Conservation (phyloP, 2,797 vertebrate genomes). For the Liparis tanakae region DNA sequence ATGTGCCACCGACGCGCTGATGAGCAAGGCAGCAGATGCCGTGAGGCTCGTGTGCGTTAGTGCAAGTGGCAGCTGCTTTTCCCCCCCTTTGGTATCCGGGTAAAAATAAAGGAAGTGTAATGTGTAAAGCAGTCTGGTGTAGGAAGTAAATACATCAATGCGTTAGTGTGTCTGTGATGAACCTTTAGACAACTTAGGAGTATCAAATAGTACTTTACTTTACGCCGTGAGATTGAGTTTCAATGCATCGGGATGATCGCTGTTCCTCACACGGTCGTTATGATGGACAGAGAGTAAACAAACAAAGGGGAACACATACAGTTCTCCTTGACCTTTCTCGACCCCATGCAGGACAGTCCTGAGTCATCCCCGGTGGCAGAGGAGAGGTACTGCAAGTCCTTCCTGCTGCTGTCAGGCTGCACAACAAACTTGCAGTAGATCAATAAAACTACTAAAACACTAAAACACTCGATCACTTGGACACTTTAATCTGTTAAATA, state of each 20-base stretch:
- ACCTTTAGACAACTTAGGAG: constrained; percentile 7
- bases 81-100: not conserved
- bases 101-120: constrained; percentile 26
- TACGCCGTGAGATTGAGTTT: not conserved
- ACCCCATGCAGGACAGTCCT: too few relatives aligned
- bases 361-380: too few relatives aligned
- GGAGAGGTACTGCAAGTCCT: too few relatives aligned
- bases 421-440: too few relatives aligned
- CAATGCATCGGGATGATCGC: not conserved
- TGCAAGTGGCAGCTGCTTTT: constrained; percentile 10
- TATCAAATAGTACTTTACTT: not conserved
- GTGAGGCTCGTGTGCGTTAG: constrained; percentile 20
- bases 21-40: constrained; percentile 51
- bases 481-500: too few relatives aligned
- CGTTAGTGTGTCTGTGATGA: constrained; percentile 40
- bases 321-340: not conserved
- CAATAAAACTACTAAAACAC: too few relatives aligned
- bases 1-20: constrained; percentile 66
- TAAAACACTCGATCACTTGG: too few relatives aligned
- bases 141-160: constrained; percentile 35
- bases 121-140: constrained; percentile 24
- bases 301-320: not conserved
- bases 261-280: not conserved
- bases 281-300: not conserved
- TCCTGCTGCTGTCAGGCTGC: too few relatives aligned